A percentile compares a stretch with the other conserved stretches of the same genome.
Evolutionary conservation across 2,797 vertebrate genomes (phyloP).

Genomic region (Neosilurus mollespiculum): DNA sequence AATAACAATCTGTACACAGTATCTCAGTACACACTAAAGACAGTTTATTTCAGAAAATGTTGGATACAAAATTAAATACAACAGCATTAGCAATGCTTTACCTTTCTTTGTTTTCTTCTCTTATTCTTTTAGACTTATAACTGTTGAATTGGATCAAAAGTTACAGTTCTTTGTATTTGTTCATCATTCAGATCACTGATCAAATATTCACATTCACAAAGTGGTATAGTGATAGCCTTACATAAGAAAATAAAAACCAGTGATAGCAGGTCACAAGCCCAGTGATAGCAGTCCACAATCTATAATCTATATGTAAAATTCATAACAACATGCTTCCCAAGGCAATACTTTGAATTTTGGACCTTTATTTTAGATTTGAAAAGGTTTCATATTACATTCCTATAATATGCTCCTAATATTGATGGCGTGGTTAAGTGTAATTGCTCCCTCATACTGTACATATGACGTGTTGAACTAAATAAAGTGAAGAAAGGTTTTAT

Average conservation of each 20-base stretch:
- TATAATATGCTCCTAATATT: constrained; percentile 4
- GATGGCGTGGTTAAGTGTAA: constrained; percentile 28
- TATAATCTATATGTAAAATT: constrained; percentile 12
- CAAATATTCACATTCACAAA: constrained; percentile 40
- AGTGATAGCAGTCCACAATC: constrained; percentile 36
- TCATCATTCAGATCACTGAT: not conserved
- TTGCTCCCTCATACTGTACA: constrained; percentile 42
- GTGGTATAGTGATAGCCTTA: constrained; percentile 25
- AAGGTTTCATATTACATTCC: constrained; percentile 16
- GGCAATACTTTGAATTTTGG: constrained; percentile 27
- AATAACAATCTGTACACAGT: not conserved
- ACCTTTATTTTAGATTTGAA: constrained; percentile 18
- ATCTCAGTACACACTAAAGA: constrained; percentile 43
- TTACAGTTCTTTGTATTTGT: not conserved
- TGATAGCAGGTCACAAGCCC: constrained; percentile 21
- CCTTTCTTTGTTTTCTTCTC: not conserved
- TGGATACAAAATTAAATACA: constrained; percentile 49
- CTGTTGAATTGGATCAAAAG: constrained; percentile 12
- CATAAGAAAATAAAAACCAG: constrained; percentile 25
- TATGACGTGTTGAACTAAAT: constrained; percentile 18
- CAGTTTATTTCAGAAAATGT: constrained; percentile 47
- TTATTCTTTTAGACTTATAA: not conserved
- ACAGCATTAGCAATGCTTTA: constrained; percentile 19
- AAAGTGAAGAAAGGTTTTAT: not conserved
- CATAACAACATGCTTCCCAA: constrained; percentile 18